Conservation (phyloP, 2,113 vertebrate genomes). For the Myocastor coypus region DNA sequence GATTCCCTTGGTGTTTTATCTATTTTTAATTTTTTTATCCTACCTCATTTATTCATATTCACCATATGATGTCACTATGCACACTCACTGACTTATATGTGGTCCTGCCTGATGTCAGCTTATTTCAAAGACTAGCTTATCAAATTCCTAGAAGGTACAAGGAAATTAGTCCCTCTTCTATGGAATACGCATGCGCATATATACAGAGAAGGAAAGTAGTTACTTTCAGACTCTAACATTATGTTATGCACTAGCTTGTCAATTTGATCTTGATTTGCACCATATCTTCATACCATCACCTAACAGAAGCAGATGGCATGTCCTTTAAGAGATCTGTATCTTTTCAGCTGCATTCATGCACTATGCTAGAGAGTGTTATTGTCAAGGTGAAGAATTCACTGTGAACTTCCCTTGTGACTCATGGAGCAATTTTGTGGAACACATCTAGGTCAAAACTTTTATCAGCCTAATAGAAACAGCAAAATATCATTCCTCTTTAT, state of each 20-base stretch:
- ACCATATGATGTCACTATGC: background rate
- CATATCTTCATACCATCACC: background rate
- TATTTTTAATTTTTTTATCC: background rate
- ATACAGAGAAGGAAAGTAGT: background rate
- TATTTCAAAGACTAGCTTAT: background rate
- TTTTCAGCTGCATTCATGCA: background rate
- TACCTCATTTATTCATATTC: background rate
- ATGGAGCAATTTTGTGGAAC: background rate
- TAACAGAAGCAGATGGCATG: background rate
- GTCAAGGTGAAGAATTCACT: background rate
- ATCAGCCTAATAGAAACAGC: background rate
- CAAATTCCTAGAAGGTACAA: background rate
- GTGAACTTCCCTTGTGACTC: conserved; percentile 19
- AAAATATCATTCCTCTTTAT: conserved; percentile 29
- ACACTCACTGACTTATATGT: background rate
- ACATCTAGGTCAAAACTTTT: conserved; percentile 21
- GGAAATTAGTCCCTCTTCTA: background rate
- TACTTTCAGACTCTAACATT: background rate
- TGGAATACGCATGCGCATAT: background rate
- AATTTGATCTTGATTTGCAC: background rate
- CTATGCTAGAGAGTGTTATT: background rate
- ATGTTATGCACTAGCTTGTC: background rate
- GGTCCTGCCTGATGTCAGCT: background rate
- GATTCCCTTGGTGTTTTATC: background rate
- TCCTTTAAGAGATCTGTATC: background rate